Conservation (phyloP, 2,888 invertebrate species). For the Drosophila lacicola region DNA sequence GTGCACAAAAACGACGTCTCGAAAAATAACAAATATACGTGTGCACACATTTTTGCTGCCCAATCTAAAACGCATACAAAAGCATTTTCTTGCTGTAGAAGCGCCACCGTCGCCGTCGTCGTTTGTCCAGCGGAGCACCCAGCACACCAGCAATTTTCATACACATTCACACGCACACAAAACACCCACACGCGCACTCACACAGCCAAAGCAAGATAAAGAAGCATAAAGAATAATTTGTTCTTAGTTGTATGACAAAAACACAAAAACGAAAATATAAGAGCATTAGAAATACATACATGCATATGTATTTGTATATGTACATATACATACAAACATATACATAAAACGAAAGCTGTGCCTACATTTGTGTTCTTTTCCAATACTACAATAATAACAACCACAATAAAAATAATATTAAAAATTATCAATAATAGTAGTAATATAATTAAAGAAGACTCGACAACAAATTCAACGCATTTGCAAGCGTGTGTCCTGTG, state of each 20-base stretch:
- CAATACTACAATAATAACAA: slow-evolving; percentile 70
- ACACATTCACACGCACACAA: slow-evolving; percentile 48
- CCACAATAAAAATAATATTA: slow-evolving; percentile 51
- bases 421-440: slow-evolving; percentile 25
- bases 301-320: slow-evolving; percentile 32
- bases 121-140: slow-evolving; percentile 75
- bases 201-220: slow-evolving; percentile 54
- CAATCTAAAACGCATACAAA: slow-evolving; percentile 75
- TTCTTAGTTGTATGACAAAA: slow-evolving; percentile 66
- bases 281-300: slow-evolving; percentile 62
- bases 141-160: slow-evolving; percentile 64
- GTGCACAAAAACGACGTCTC: slow-evolving; percentile 67
- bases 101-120: slow-evolving; percentile 39
- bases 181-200: slow-evolving; percentile 58
- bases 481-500: slow-evolving; percentile 46
- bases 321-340: slow-evolving; percentile 43
- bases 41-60: slow-evolving; percentile 76
- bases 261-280: slow-evolving; percentile 29
- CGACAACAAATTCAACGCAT: slow-evolving; percentile 42
- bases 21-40: slow-evolving; percentile 71
- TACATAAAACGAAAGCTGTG: slow-evolving; percentile 80
- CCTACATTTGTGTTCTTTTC: slow-evolving; percentile 83
- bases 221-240: slow-evolving; percentile 66
- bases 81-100: slow-evolving; percentile 75
- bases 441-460: slow-evolving; percentile 54